phyloP scores from a whole-genome alignment of 2,888 invertebrate genomes.

The Argyresthia goedartella region DNA sequence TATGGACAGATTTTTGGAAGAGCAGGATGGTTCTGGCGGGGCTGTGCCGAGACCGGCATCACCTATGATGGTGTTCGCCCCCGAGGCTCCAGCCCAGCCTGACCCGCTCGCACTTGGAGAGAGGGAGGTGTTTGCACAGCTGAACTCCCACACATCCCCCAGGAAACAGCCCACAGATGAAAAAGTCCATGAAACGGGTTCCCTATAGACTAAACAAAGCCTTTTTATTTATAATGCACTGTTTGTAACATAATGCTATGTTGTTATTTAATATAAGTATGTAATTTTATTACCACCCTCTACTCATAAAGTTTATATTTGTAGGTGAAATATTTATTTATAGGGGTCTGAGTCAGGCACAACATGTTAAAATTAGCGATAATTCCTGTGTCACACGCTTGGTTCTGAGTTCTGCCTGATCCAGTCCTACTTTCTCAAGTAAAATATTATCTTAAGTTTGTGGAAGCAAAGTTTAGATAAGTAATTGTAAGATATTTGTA shows the following conservation, averaged over 20 bases:
- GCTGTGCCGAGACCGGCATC: conserved; percentile 65
- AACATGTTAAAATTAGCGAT: neutral
- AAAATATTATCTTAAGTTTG: too few species aligned
- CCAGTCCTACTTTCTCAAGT: too few species aligned
- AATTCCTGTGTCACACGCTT: too few species aligned
- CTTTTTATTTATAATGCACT: conserved; percentile 23
- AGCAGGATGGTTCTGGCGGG: conserved; percentile 80
- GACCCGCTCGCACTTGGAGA: conserved; percentile 61
- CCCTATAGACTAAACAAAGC: conserved; percentile 49
- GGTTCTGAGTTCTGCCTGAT: too few species aligned
- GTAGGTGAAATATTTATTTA: neutral
- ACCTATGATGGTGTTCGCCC: conserved; percentile 71
- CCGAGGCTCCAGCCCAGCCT: conserved; percentile 41
- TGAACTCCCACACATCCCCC: conserved; percentile 46
- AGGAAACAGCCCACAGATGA: conserved; percentile 52
- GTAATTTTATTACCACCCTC: conserved; percentile 21
- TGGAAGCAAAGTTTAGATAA: neutral
- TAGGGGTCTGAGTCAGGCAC: neutral
- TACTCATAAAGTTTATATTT: conserved; percentile 24
- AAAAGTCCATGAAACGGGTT: conserved; percentile 50
- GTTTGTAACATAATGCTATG: conserved; percentile 1
- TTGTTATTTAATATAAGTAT: neutral
- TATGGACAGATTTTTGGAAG: conserved; percentile 93
- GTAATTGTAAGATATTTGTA: neutral
- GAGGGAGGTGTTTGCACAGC: conserved; percentile 62